phyloP scores from a whole-genome alignment of 2,888 invertebrate species.

The Drosophila kuntzei region DNA sequence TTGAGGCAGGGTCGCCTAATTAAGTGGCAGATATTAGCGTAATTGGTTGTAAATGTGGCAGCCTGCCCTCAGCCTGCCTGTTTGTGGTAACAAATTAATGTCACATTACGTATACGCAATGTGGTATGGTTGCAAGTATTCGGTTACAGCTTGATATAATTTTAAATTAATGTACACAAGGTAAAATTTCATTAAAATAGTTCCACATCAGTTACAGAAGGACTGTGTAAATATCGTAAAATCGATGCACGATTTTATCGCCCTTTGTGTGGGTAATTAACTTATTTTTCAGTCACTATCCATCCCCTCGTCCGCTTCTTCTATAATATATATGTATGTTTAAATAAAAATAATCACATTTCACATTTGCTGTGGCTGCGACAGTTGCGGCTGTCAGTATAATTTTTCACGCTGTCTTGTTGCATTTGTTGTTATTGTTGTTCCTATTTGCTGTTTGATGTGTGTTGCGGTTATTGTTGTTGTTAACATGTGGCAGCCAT shows the following conservation, averaged over 20 bases:
- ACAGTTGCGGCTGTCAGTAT: conserved; percentile 66
- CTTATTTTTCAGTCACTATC: conserved; percentile 32
- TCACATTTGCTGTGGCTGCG: conserved; percentile 59
- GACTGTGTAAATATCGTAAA: conserved; percentile 29
- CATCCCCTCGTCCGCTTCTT: background rate
- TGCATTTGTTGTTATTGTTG: conserved; percentile 30
- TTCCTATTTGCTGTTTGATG: conserved; percentile 28
- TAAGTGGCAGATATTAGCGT: conserved; percentile 71
- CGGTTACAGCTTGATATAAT: conserved; percentile 30
- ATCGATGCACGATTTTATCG: conserved; percentile 46
- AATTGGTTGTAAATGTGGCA: conserved; percentile 62
- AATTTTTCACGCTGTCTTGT: conserved; percentile 68
- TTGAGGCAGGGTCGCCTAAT: conserved; percentile 46
- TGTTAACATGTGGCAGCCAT: conserved; percentile 46
- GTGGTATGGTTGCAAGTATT: conserved; percentile 10
- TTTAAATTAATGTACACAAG: conserved; percentile 40
- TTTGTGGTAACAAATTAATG: conserved; percentile 18
- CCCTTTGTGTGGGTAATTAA: conserved; percentile 62
- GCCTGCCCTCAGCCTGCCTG: background rate
- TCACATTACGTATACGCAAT: conserved; percentile 55
- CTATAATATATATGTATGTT: conserved; percentile 16
- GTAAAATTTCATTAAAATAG: conserved; percentile 4
- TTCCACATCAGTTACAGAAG: background rate
- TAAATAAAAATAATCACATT: conserved; percentile 66
- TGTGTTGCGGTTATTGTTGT: conserved; percentile 31